These are phyloP conservation scores for Macquaria australasica DNA, from an alignment of 2,113 vertebrate genomes.

Conservation along the genomic window DNA sequence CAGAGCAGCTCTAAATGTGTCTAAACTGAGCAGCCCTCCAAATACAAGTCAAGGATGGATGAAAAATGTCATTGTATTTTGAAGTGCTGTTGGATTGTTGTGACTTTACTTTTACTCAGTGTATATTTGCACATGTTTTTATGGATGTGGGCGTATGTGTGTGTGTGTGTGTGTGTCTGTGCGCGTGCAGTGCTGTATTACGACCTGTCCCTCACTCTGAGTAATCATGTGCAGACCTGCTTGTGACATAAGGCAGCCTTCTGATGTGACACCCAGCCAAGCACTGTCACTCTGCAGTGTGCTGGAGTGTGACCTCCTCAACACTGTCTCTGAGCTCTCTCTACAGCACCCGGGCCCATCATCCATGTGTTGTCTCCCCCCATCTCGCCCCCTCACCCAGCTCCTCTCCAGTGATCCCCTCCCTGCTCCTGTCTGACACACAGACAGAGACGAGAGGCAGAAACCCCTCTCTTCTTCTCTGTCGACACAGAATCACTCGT, in stretches of 20 bases:
- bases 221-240: slow-evolving; percentile 39
- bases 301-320: slow-evolving; percentile 53
- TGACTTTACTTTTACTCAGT: neutral
- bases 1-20: neutral
- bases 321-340: neutral
- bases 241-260: slow-evolving; percentile 18
- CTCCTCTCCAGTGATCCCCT: slow-evolving; percentile 40
- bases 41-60: neutral
- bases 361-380: slow-evolving; percentile 27
- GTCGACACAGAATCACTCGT: neutral
- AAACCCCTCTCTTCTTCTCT: neutral
- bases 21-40: neutral
- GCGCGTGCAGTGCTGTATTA: neutral
- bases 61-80: neutral
- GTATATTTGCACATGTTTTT: neutral
- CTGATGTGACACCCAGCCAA: slow-evolving; percentile 41
- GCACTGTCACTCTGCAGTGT: slow-evolving; percentile 57
- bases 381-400: neutral
- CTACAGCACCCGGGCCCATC: slow-evolving; percentile 19
- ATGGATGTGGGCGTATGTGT: neutral
- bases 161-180: neutral
- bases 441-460: slow-evolving; percentile 12
- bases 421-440: slow-evolving; percentile 30
- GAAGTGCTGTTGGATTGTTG: neutral
- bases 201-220: neutral